Base-by-base conservation (phyloP, 2,113 vertebrate species). In the Gasterosteus aculeatus region DNA sequence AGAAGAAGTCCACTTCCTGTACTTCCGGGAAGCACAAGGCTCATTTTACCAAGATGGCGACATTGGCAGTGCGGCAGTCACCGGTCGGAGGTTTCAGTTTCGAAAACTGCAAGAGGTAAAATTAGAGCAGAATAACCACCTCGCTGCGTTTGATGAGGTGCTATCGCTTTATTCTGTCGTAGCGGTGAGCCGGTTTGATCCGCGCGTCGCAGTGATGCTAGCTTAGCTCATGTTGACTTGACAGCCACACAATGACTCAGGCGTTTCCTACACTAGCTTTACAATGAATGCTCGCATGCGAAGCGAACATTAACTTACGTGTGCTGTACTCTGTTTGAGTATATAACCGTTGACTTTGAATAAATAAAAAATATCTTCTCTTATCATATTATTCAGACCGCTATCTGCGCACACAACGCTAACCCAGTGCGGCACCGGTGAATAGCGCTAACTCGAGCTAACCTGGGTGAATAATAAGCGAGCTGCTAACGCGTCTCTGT, bases 61-160 rank as follows among this genome's bases (percentile, higher is more conserved):
- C 95, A 0, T 78, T 95, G 18, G 92, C 94, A 0, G 91, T 95
- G 31, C 88, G 62, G 8, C 63, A 84, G 69, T 64, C 89, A 0
- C 91, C 89, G 0, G 12, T 76, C 29, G 94, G 95, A 2, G 97
- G 97, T 60, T 98, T 99, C 92, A 94, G 93, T 89, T 99, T 99
- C 92, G 95, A 96, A 57, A 97, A 97, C 68, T 96, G 95, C 18
- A 95, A 94, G 79, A 95, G 97, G 97, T 97, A 82, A 46, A 58
- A 38, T 0, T 1, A 1, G 2, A 5, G 0, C 4, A 49, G 2
- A 46, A 15, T 4, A 14, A 35, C 0, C 7, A 1, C 3, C 14
- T 0, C 0, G 2, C 0, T 19, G 15, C 6, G 4, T 12, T 15
- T 15, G 4, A 69, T 11, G 5, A 0, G 4, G 1, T 19, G 10